Base-by-base conservation (phyloP, 2,888 invertebrate genomes). In the Lypha dubia region DNA sequence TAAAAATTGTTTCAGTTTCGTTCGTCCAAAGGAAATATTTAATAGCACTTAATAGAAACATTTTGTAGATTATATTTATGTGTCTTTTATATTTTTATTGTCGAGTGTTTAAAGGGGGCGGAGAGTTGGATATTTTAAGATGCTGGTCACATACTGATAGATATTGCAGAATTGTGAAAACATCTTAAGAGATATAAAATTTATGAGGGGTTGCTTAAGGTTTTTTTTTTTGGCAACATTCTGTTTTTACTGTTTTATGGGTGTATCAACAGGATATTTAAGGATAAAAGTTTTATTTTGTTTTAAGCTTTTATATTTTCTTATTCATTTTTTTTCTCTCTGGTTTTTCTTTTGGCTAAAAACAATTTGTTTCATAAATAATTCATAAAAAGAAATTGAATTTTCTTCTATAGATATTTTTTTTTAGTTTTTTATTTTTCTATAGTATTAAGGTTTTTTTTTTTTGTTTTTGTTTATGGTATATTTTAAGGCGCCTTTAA, bases 201-300 rank as follows among this genome's bases (percentile, higher is more conserved):
- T 84, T 84, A 79, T 84, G 84, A 84, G 84, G 83, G 84, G 81
- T 84, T 68, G 81, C 44, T 83, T 73, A 51, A 35, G 35, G 41
- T 79, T n/a, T n/a, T n/a, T n/a, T n/a, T n/a, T n/a, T 65, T 65
- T 75, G 49, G 63, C 63, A 71, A 56, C 13, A 22, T 53, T 22
- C 2, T 28, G 28, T 28, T 44, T 62, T 17, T 53, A n/a, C 24
- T 44, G 5, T 44, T 22, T 46, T 53, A 7, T 53, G 38, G 41
- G 58, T 46, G 65, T 68, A 73, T 73, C 83, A 83, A 86, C 84
- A 84, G 84, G 84, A 86, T 86, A 86, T 86, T 87, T 87, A 86
- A 86, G 84, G 87, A 87, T 86, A 83, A 87, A 87, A 87, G 86
- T 86, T 87, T 85, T 70, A 82, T 53, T 28, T 86, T 20, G 63